Conservation (phyloP, 2,113 vertebrate genomes). For the Bagarius yarrelli region DNA sequence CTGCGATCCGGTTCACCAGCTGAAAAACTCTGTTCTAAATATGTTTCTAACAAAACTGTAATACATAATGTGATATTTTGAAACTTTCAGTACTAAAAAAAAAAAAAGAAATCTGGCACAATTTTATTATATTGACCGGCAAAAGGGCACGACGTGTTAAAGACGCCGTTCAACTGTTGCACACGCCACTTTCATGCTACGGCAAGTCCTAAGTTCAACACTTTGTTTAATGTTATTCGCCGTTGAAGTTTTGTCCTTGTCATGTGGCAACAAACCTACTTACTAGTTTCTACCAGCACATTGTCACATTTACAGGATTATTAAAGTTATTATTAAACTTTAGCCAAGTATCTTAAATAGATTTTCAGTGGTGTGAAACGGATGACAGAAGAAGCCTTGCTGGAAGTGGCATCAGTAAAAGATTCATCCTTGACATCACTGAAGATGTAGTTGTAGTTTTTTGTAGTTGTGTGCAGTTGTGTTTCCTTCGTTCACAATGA, state of each 20-base stretch:
- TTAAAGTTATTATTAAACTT: neutral
- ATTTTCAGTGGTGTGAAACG: slow-evolving; percentile 16
- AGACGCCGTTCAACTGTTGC: neutral
- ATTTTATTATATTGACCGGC: neutral
- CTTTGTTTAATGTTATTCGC: slow-evolving; percentile 19
- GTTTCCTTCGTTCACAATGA: slow-evolving; percentile 81
- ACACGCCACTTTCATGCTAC: neutral
- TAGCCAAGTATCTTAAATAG: slow-evolving; percentile 16
- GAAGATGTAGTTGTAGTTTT: neutral
- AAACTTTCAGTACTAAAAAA: neutral
- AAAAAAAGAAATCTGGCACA: neutral
- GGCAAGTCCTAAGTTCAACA: neutral
- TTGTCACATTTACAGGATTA: slow-evolving; percentile 44
- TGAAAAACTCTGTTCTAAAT: neutral
- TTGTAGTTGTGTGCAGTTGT: slow-evolving; percentile 3
- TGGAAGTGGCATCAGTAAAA: slow-evolving; percentile 2
- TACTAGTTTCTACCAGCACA: slow-evolving; percentile 28
- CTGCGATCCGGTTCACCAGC: neutral
- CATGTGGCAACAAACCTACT: slow-evolving; percentile 15
- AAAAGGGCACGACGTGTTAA: neutral
- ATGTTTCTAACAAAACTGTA: neutral
- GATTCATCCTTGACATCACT: slow-evolving; percentile 34
- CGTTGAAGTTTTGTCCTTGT: neutral
- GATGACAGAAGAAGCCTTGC: slow-evolving; percentile 38
- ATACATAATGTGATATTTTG: neutral